Evolutionary conservation across 2,113 vertebrate genomes (phyloP).

Genomic region (Athene noctua): DNA sequence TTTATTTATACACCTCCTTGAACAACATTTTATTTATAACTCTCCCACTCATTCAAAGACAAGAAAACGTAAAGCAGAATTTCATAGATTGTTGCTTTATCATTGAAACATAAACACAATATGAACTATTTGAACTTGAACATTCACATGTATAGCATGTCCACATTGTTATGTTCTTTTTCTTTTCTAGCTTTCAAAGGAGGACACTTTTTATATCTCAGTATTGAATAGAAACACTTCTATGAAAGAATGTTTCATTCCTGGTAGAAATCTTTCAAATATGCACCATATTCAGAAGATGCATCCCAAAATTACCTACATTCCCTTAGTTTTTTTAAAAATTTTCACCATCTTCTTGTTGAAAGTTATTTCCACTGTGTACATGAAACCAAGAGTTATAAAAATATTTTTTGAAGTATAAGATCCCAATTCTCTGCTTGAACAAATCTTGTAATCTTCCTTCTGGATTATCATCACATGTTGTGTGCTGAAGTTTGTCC

Average conservation of each 20-base stretch:
- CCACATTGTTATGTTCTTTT: not conserved
- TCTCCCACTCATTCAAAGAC: slow-evolving; percentile 55
- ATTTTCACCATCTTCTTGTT: not conserved
- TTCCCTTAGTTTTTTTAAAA: not conserved
- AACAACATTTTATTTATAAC: slow-evolving; percentile 76
- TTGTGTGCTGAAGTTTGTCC: not conserved
- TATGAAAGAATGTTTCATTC: not conserved
- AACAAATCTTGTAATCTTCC: not conserved
- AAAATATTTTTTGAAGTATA: not conserved
- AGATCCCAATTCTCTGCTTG: not conserved
- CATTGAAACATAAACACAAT: not conserved
- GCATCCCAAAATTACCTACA: not conserved
- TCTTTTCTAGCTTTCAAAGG: not conserved
- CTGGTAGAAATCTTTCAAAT: not conserved
- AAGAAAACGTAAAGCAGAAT: slow-evolving; percentile 43
- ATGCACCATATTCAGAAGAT: not conserved
- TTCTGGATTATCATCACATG: not conserved
- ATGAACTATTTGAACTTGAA: slow-evolving; percentile 37
- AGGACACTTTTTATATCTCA: not conserved
- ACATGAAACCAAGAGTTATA: not conserved
- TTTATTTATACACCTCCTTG: slow-evolving; percentile 76
- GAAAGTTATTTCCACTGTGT: not conserved
- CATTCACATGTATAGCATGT: not conserved
- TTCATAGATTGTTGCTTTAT: slow-evolving; percentile 34
- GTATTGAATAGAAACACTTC: not conserved